phyloP scores from a whole-genome alignment of 2,888 invertebrate species.

The Heliconius charithonia region DNA sequence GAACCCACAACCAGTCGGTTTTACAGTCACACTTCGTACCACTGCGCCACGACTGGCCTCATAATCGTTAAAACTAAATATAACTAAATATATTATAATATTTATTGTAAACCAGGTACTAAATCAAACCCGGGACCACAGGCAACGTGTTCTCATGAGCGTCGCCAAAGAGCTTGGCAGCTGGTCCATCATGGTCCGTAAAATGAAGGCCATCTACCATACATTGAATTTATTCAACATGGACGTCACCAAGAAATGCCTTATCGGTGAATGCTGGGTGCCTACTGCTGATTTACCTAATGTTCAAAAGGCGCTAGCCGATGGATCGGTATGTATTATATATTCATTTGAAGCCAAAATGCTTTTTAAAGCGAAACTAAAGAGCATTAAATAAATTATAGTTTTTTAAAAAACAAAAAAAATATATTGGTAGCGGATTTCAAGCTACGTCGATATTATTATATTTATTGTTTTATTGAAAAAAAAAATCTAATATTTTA shows the following conservation, averaged over 20 bases:
- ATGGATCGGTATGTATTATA: slow-evolving; percentile 89
- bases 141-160: slow-evolving; percentile 92
- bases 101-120: slow-evolving; percentile 84
- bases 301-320: slow-evolving; percentile 90
- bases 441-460: no score
- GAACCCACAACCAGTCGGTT: no score
- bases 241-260: slow-evolving; percentile 93
- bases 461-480: no score
- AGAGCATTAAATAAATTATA: no score
- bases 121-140: slow-evolving; percentile 96
- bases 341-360: not conserved
- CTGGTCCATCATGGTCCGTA: slow-evolving; percentile 95
- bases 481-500: no score
- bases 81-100: not conserved
- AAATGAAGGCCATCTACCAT: slow-evolving; percentile 96
- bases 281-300: slow-evolving; percentile 88
- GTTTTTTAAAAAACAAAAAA: no score
- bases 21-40: no score
- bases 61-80: no score
- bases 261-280: slow-evolving; percentile 94
- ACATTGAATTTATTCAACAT: slow-evolving; percentile 94
- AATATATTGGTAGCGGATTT: no score
- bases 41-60: no score
- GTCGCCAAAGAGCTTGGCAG: slow-evolving; percentile 95
- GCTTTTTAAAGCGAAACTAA: no score